These are phyloP conservation scores for Formicarius rufipectus DNA, from an alignment of 2,113 vertebrate genomes.

Conservation along the genomic window DNA sequence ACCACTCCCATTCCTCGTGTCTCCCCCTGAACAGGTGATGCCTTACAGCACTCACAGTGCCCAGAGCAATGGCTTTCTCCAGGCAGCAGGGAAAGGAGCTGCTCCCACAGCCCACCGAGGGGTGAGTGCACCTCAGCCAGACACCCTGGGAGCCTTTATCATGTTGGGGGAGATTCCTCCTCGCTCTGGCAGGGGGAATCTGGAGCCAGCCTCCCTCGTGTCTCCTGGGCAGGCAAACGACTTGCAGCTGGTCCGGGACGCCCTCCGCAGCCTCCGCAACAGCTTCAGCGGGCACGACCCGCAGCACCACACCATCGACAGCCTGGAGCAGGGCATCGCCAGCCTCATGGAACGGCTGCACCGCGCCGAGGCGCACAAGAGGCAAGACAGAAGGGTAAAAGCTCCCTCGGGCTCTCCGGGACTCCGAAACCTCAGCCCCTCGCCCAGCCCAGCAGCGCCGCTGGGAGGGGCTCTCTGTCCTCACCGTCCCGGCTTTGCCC, in stretches of 20 bases:
- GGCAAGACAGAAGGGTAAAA: conserved; percentile 78
- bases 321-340: conserved; percentile 92
- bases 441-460: too few species aligned
- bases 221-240: conserved; percentile 81
- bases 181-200: too few species aligned
- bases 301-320: conserved; percentile 97
- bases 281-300: conserved; percentile 93
- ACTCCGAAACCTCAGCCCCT: too few species aligned
- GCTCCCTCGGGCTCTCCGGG: neutral
- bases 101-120: conserved; percentile 66
- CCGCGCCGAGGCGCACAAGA: conserved; percentile 79
- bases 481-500: neutral
- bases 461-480: neutral
- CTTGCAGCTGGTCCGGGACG: conserved; percentile 90
- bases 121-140: conserved; percentile 69
- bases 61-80: conserved; percentile 86
- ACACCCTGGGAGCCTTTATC: neutral
- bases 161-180: neutral
- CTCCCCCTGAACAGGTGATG: conserved; percentile 53
- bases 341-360: conserved; percentile 92
- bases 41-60: conserved; percentile 58
- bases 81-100: conserved; percentile 77
- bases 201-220: neutral
- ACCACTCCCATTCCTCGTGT: neutral
- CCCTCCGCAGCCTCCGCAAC: conserved; percentile 90